Evolutionary conservation across 1,140 invertebrate species (phyloP).

Genomic region (Calephelis nemesis): DNA sequence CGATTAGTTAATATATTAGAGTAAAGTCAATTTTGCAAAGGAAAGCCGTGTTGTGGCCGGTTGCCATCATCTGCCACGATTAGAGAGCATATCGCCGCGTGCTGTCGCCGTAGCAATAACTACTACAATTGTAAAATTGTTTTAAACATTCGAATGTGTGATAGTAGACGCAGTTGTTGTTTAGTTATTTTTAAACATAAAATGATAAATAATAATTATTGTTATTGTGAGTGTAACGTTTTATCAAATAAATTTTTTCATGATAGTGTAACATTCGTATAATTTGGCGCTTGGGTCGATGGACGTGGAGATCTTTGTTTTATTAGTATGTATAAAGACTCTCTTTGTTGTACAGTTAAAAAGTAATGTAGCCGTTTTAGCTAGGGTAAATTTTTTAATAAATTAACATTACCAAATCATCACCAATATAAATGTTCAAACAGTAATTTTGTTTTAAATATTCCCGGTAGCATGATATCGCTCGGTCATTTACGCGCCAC

Average conservation of each 20-base stretch:
- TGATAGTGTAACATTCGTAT: constrained; percentile 49
- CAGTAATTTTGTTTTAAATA: constrained; percentile 54
- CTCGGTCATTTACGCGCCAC: constrained; percentile 65
- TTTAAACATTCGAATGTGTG: constrained; percentile 80
- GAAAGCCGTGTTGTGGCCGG: constrained; percentile 14
- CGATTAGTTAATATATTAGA: not conserved
- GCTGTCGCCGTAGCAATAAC: constrained; percentile 78
- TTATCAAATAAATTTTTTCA: constrained; percentile 68
- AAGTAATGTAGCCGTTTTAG: constrained; percentile 73
- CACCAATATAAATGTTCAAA: constrained; percentile 54
- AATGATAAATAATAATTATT: constrained; percentile 64
- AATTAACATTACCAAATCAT: constrained; percentile 62
- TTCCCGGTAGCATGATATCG: constrained; percentile 46
- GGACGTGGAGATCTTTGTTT: constrained; percentile 42
- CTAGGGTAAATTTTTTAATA: constrained; percentile 76
- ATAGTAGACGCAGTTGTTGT: constrained; percentile 80
- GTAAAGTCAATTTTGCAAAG: constrained; percentile 19
- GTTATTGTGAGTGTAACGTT: constrained; percentile 77
- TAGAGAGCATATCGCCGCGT: constrained; percentile 56
- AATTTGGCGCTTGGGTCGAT: constrained; percentile 61
- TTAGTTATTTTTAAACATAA: constrained; percentile 79
- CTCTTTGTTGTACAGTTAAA: constrained; percentile 73
- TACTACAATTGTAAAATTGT: constrained; percentile 79
- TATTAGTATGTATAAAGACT: constrained; percentile 57
- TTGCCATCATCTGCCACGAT: constrained; percentile 30